Evolutionary conservation across 1,140 invertebrate genomes (phyloP), one percentile per base, ranked within the genome.

Genomic region (Megathymus violae): DNA sequence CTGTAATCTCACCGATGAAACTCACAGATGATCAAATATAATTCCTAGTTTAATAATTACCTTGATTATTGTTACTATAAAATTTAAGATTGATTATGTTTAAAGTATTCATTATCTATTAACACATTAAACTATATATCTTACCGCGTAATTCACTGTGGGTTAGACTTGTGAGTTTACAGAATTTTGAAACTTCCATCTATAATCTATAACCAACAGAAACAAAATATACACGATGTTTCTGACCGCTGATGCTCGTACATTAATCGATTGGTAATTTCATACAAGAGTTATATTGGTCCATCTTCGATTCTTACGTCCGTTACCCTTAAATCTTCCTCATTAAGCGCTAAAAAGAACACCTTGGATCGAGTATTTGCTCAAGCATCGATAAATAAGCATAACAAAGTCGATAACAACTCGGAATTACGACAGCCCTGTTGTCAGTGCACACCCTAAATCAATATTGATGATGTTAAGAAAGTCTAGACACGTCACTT

Each of bases 321-420:
- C 51, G 51, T 38, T 43, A 54, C 38, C 31, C 44, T 44, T 67
- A 62, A 67, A 63, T 59, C 44, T 59, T 63, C 10, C 69, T 74
- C 71, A 71, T 74, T 74, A 71, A 43, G 56, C 22, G 19, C 31
- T 54, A 64, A 67, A 64, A 69, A 51, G 60, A 64, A 61, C 65
- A 58, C 51, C 56, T 58, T 62, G 46, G 41, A 50, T 27, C 25
- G 52, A 43, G 31, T 66, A 64, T 69, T 61, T 61, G 69, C 64
- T 69, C 48, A 64, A 78, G 67, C 54, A 48, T 43, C 62, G 47
- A 68, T 72, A 69, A 72, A 67, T 66, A 68, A 68, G 34, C 43
- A 50, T 58, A 76, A 71, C 65, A 71, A 59, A 59, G 58, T 61
- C 66, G 73, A 76, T 78, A 76, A 80, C 78, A 80, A 78, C 65